These are phyloP conservation scores for Rhinichthys klamathensis DNA, from an alignment of 2,113 vertebrate genomes.

Conservation along the genomic window DNA sequence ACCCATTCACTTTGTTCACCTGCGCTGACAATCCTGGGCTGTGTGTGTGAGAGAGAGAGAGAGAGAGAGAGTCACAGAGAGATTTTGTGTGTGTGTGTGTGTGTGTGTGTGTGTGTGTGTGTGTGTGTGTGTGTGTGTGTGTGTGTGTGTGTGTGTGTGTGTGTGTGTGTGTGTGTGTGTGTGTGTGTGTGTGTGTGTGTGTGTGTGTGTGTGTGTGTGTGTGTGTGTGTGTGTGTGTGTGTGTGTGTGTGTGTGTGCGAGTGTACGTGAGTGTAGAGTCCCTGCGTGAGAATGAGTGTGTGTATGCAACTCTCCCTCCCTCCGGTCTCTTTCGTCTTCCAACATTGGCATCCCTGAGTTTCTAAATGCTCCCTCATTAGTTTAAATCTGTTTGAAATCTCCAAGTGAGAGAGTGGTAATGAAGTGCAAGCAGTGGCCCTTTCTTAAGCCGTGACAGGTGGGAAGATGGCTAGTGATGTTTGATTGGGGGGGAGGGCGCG, in stretches of 20 bases:
- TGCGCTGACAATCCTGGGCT: slow-evolving; percentile 88
- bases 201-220: slow-evolving; percentile 30
- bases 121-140: not conserved
- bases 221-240: slow-evolving; percentile 58
- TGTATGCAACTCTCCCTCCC: slow-evolving; percentile 67
- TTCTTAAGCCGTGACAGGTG: slow-evolving; percentile 73
- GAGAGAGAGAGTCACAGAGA: slow-evolving; percentile 34
- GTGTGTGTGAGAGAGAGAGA: slow-evolving; percentile 29
- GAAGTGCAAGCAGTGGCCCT: slow-evolving; percentile 69
- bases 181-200: too few relatives aligned
- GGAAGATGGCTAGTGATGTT: slow-evolving; percentile 52
- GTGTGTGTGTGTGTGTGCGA: slow-evolving; percentile 54
- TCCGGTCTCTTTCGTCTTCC: slow-evolving; percentile 70
- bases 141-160: too few relatives aligned
- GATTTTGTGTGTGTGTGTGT: slow-evolving; percentile 57
- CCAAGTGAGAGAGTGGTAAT: slow-evolving; percentile 73
- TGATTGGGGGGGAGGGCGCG: slow-evolving; percentile 37
- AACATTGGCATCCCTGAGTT: slow-evolving; percentile 85
- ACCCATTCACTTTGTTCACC: slow-evolving; percentile 97
- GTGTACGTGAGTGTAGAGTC: slow-evolving; percentile 50
- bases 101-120: not conserved
- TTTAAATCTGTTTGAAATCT: slow-evolving; percentile 94
- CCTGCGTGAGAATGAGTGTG: slow-evolving; percentile 44
- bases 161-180: too few relatives aligned
- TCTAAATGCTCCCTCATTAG: slow-evolving; percentile 96